Base-by-base conservation (phyloP, 2,797 vertebrate species). In the Crocidura indochinensis region DNA sequence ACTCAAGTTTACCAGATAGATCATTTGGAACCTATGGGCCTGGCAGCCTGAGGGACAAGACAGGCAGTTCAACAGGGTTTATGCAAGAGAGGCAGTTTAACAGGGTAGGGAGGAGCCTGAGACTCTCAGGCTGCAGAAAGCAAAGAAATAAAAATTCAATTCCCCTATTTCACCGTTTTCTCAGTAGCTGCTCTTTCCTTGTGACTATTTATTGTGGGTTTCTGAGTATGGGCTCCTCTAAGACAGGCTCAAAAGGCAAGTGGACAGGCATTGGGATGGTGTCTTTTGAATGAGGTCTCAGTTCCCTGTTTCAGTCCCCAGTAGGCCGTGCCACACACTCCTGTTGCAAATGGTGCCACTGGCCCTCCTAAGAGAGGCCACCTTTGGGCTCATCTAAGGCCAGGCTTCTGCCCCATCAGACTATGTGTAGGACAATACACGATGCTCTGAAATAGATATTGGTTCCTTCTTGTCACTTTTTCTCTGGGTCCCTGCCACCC, bases 401-500 rank as follows among this genome's bases (percentile, higher is more conserved):
- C 47, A 84, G 79, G 22, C 24, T 31, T 14, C 31, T 44, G n/a
- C 22, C 64, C 31, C 15, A 4, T 6, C 15, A 68, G 91, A 5
- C n/a, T n/a, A 47, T 46, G 60, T 60, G 75, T 53, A 15, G 38
- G 69, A 60, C 14, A 29, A 64, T 7, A 15, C 5, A 0, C 24
- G 22, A 31, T 46, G 31, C 20, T 7, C 22, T 19, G 31, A 62
- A 56, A 6, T 12, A 8, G n/a, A 19, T 47, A 20, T 19, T 56
- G 12, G 15, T 72, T 90, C 10, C 47, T 81, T 80, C 68, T 46
- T 72, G 38, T 78, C 31, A 10, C 47, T 77, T 53, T 88, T 72
- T 3, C 22, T 49, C 62, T 84, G 62, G 38, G 60, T 68, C 29
- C 31, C 24, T 31, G 44, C n/a, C 69, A 31, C 8, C 29, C 19